A percentile compares a stretch with the other conserved stretches of the same genome.
Conservation (phyloP, 53 echinoderm and acorn worm genomes). For the Echinarachnius parma region DNA sequence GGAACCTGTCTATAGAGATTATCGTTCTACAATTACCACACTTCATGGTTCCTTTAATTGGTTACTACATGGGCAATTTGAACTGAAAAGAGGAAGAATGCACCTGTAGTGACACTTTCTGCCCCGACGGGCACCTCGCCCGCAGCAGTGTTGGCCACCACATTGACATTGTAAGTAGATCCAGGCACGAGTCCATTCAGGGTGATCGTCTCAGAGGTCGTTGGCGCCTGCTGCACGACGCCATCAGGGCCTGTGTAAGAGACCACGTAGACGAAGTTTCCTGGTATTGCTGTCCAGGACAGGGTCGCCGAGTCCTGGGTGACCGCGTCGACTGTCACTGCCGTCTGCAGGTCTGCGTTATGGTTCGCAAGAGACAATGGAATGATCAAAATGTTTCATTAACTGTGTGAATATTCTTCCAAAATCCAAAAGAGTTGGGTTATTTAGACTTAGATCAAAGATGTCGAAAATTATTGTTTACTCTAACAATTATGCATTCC, state of each 20-base stretch:
- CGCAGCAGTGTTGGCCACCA: not conserved
- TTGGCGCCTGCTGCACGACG: not conserved
- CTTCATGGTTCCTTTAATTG: no score
- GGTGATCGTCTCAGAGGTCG: no score
- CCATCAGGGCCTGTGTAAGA: not conserved
- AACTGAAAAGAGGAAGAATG: no score
- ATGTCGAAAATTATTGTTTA: no score
- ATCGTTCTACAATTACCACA: no score
- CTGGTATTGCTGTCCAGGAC: not conserved
- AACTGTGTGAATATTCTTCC: not conserved
- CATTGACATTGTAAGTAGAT: not conserved
- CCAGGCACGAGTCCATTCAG: no score
- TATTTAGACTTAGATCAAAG: no score
- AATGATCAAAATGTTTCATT: not conserved
- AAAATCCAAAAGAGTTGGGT: not conserved
- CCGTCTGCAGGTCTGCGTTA: not conserved
- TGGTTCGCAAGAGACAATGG: not conserved
- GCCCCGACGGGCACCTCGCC: not conserved
- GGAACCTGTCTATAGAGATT: no score
- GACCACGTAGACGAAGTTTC: not conserved
- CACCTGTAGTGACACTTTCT: not conserved
- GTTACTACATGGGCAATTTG: no score
- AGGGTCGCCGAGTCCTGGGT: not conserved
- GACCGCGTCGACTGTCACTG: not conserved
- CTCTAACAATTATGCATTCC: no score